Base-by-base conservation (phyloP, 2,888 invertebrate species). In the Minunthozetes semirufus region DNA sequence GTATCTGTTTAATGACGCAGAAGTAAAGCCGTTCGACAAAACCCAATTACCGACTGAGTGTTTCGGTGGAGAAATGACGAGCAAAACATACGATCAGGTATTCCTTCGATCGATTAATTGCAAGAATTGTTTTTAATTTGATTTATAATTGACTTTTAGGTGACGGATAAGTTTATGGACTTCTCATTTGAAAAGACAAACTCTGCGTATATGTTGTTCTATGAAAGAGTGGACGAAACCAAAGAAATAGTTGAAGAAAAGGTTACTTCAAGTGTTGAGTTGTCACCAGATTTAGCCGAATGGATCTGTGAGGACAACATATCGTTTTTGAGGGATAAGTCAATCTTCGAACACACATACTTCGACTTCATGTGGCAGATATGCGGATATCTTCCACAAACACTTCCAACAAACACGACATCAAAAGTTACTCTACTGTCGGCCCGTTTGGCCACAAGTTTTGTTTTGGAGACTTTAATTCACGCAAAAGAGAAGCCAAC, bases 221-320 rank as follows among this genome's bases (percentile, higher is more conserved):
- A 96, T 84, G 94, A 96, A 83, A 88, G 93, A 80, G 77, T 77
- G 68, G 50, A 76, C 9, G 70, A 76, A 56, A 17, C 38, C 1
- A 66, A 61, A 73, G 29, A 27, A 4, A 17, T 22, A 6, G 6
- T 17, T 17, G 71, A 74, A 19, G 33, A 33, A 15, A 46, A 33
- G 15, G n/a, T 53, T 0, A 33, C n/a, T 25, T 33, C 27, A 9
- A 33, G 13, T 72, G 50, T 90, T 79, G 87, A 88, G 78, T 84
- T 92, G 5, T 89, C 88, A 72, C 88, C 89, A 78, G 94, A 94
- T 80, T 85, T 95, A 53, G 92, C 93, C 82, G 91, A 92, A 83
- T 95, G 94, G 95, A 95, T 96, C 79, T 96, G 95, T 95, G 90
- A 93, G 82, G 96, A 96, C 84, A 96, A 96, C 83, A 92, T 92